A percentile compares a stretch with the other conserved stretches of the same genome.
phyloP scores from a whole-genome alignment of 64 coral and sea anemone genomes.

The Montipora capricornis region DNA sequence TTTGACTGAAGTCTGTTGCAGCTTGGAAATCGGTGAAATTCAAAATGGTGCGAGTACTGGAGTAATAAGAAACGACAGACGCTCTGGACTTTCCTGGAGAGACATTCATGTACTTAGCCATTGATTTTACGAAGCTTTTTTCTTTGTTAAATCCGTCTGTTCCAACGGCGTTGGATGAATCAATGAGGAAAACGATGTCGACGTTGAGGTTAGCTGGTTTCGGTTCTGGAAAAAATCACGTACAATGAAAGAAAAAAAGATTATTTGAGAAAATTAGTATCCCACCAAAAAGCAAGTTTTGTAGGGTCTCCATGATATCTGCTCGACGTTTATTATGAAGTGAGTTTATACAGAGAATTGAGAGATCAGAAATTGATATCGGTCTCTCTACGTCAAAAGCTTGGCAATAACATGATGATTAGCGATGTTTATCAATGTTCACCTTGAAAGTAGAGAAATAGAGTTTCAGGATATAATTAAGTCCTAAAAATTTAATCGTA shows the following conservation, averaged over 20 bases:
- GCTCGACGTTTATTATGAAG: too few species aligned
- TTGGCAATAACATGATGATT: too few species aligned
- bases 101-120: conserved; percentile 70
- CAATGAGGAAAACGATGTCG: conserved; percentile 80
- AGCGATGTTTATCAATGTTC: too few species aligned
- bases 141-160: conserved; percentile 46
- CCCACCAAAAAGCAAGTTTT: too few species aligned
- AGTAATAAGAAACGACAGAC: conserved; percentile 40
- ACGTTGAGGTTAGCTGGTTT: background rate
- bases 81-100: conserved; percentile 64
- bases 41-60: background rate
- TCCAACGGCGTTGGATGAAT: conserved; percentile 60
- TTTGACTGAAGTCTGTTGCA: conserved; percentile 37
- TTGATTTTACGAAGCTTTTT: conserved; percentile 61
- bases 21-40: conserved; percentile 43
- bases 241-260: too few species aligned
- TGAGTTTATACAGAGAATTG: too few species aligned
- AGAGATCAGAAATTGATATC: too few species aligned
- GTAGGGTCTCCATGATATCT: too few species aligned
- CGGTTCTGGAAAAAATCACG: background rate
- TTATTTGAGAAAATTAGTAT: background rate
- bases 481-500: too few species aligned
- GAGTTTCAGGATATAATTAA: too few species aligned
- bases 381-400: too few species aligned
- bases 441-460: too few species aligned